Conservation (phyloP, 2,113 vertebrate species). For the Mixornis gularis region DNA sequence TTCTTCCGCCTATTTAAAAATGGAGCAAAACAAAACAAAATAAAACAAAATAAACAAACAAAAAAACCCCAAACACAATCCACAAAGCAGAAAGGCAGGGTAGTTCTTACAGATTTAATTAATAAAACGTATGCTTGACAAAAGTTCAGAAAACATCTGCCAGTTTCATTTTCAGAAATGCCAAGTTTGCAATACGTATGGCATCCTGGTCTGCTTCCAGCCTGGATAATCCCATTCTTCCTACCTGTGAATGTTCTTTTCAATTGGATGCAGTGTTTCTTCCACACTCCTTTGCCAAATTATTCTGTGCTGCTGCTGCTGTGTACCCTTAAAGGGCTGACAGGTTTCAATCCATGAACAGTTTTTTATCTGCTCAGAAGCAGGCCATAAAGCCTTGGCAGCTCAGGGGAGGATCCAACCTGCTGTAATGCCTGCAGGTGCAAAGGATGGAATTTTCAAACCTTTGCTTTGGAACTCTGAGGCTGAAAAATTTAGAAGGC, state of each 20-base stretch:
- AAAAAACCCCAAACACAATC: background rate
- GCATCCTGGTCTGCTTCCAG: constrained; percentile 8
- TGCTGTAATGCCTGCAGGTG: background rate
- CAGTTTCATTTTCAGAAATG: constrained; percentile 25
- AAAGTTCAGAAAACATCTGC: constrained; percentile 34
- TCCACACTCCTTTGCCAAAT: background rate
- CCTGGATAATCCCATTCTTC: constrained; percentile 19
- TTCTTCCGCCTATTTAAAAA: background rate
- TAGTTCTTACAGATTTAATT: background rate
- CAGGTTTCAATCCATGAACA: background rate
- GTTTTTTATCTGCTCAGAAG: background rate
- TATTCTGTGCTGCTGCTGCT: background rate
- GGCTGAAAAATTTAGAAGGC: background rate
- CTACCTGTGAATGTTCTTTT: constrained; percentile 27
- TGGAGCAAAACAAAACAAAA: too few species aligned
- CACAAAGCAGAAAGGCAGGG: background rate
- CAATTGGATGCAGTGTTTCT: background rate
- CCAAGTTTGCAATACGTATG: background rate
- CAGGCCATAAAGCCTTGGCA: background rate
- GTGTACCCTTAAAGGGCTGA: background rate
- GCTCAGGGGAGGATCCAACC: background rate
- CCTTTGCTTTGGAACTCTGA: background rate
- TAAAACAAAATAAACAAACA: background rate
- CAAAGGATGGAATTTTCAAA: background rate
- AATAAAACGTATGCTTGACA: background rate